A percentile compares a stretch with the other conserved stretches of the same genome.
Conservation (phyloP, 1,140 invertebrate species). For the Rhopalosiphum padi region DNA sequence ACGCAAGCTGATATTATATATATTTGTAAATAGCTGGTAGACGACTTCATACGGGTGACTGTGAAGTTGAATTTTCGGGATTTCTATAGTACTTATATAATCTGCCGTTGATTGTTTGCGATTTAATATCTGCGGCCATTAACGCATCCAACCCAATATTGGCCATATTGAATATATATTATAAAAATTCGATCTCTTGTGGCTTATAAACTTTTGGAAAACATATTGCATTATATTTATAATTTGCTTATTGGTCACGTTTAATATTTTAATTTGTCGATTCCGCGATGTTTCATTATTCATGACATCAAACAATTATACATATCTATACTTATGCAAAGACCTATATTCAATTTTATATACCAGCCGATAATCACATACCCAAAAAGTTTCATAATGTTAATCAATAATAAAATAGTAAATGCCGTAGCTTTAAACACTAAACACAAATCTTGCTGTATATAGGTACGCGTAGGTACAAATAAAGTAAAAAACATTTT, state of each 20-base stretch:
- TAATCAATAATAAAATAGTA: too few species aligned
- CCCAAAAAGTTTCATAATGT: too few species aligned
- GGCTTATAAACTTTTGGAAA: background rate
- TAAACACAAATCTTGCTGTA: background rate
- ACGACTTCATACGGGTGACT: background rate
- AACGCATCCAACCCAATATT: background rate
- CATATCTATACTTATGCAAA: too few species aligned
- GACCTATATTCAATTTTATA: background rate
- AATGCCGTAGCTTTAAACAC: too few species aligned
- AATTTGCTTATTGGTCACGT: background rate
- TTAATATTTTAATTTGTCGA: background rate
- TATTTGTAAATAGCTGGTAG: background rate
- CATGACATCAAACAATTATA: background rate
- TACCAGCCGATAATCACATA: too few species aligned
- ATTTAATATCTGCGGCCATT: background rate
- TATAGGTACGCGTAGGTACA: background rate
- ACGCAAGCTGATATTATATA: background rate
- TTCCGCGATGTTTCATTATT: background rate
- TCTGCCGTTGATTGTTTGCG: background rate
- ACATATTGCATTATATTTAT: background rate
- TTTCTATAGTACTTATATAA: background rate
- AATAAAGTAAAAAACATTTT: background rate
- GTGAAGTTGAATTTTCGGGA: background rate
- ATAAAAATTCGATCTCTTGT: too few species aligned
- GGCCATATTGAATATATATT: background rate